Conservation (phyloP, 1,140 invertebrate genomes). For the Drosophila neocordata region DNA sequence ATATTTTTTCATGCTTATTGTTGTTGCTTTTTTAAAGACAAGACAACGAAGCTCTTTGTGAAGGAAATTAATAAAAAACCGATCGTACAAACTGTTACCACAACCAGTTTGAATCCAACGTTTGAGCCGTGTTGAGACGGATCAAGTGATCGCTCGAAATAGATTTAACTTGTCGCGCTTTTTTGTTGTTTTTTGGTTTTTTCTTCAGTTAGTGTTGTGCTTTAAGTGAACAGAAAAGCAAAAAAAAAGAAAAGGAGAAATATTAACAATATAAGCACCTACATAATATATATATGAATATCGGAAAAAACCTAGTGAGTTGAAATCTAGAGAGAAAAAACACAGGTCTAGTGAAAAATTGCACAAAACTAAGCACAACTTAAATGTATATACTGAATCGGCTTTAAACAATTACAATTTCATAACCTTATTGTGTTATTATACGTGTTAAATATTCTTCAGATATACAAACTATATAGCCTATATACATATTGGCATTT, state of each 20-base stretch:
- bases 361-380: too few species aligned
- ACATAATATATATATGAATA: background rate
- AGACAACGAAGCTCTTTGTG: constrained; percentile 74
- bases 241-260: background rate
- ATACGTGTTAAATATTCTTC: too few species aligned
- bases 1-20: background rate
- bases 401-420: too few species aligned
- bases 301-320: background rate
- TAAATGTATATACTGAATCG: too few species aligned
- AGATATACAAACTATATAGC: too few species aligned
- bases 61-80: constrained; percentile 80
- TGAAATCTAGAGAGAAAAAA: background rate
- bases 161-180: background rate
- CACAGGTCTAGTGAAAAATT: background rate
- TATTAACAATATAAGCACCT: background rate
- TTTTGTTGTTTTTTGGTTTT: constrained; percentile 19
- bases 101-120: constrained; percentile 65
- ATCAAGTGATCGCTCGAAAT: constrained; percentile 14
- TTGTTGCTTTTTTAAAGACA: constrained; percentile 14
- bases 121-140: constrained; percentile 57
- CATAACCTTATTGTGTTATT: too few species aligned
- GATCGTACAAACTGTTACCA: constrained; percentile 68
- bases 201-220: background rate
- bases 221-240: background rate
- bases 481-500: too few species aligned